Base-by-base conservation (phyloP, 2,113 vertebrate genomes). In the Bos javanicus region DNA sequence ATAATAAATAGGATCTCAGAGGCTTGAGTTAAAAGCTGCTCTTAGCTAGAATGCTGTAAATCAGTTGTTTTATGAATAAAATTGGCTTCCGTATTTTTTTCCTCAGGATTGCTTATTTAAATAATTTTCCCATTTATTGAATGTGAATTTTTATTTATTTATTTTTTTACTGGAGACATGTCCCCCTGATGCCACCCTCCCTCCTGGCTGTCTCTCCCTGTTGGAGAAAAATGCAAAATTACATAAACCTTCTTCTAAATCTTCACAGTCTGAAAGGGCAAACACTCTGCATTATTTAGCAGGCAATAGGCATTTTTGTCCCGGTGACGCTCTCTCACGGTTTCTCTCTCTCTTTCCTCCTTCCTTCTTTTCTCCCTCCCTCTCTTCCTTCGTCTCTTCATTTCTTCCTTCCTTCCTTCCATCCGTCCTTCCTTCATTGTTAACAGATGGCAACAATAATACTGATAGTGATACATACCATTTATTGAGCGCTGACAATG, bases 1-100 rank as follows among this genome's bases (percentile, higher is more conserved):
- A 98, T 98, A 98, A 98, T 97, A 98, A 99, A 98, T 97, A 91
- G 60, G 84, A 80, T 97, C 98, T 98, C 97, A 89, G 97, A 98
- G 92, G 96, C 87, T 98, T 48, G 98, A 97, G 95, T 98, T 98
- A 98, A 98, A 98, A 98, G 90, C 86, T 94, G 50, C 95, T 2
- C 0, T 97, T 96, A 98, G 95, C 95, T 98, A 96, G 87, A 93
- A 90, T 60, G 97, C 87, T 98, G 43, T 91, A 98, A 97, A 97
- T 98, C 96, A 97, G 62, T 98, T 95, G 94, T 87, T 92, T 90
- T 94, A 82, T 98, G 98, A 97, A 50, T 67, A 97, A 98, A 98
- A 97, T 98, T 98, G 96, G 92, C 96, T 97, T 97, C 91, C 25
- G 17, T 91, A 97, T 97, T 98, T 98, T 97, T 98, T 98, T 98